These are phyloP conservation scores for Bufo bufo DNA, from an alignment of 2,113 vertebrate genomes.

Conservation along the genomic window DNA sequence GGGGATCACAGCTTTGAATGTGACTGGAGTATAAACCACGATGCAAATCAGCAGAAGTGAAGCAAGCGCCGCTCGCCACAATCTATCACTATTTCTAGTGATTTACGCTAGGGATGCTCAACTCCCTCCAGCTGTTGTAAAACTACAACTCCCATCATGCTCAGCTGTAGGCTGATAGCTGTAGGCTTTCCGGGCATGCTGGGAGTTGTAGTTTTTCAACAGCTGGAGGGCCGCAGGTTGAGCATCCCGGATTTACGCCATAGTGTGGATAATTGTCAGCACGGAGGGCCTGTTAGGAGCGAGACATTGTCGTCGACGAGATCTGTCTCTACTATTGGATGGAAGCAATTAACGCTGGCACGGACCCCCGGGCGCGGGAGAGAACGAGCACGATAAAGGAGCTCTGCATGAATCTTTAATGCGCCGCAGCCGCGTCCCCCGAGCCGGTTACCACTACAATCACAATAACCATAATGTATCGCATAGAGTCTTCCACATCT, in stretches of 20 bases:
- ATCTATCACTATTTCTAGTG: too few relatives aligned
- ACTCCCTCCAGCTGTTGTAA: too few relatives aligned
- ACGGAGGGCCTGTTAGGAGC: not conserved
- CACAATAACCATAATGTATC: not conserved
- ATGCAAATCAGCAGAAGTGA: not conserved
- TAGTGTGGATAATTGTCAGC: too few relatives aligned
- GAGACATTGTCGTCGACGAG: not conserved
- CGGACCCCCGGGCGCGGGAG: not conserved
- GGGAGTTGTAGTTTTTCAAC: too few relatives aligned
- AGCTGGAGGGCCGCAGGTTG: too few relatives aligned
- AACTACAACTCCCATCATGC: too few relatives aligned
- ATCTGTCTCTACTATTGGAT: not conserved
- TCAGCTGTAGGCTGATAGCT: too few relatives aligned
- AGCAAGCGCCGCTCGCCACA: too few relatives aligned
- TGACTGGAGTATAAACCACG: not conserved
- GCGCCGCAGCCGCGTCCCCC: not conserved
- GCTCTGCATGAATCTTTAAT: constrained; percentile 16
- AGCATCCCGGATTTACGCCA: too few relatives aligned
- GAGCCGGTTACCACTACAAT: constrained; percentile 4
- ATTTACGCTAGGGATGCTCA: too few relatives aligned
- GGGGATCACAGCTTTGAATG: not conserved
- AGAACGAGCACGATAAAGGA: not conserved
- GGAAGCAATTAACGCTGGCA: not conserved
- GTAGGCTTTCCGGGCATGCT: too few relatives aligned
- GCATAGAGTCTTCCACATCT: not conserved